A percentile compares a stretch with the other conserved stretches of the same genome.
phyloP scores from a whole-genome alignment of 2,113 vertebrate species.

The Brachyhypopomus gauderio region DNA sequence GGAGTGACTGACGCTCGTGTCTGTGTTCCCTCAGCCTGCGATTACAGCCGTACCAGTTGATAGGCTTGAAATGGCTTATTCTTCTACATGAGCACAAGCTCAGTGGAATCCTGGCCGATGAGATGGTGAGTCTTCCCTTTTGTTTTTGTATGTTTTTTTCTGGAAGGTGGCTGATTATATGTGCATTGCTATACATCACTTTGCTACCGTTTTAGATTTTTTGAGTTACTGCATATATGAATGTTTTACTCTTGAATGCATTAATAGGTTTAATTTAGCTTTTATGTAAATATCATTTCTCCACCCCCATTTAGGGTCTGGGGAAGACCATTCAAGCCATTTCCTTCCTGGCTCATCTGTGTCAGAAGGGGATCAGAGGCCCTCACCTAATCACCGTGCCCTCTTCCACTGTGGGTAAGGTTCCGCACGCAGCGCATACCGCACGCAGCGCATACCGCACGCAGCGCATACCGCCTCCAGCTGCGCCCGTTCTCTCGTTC shows the following conservation, averaged over 20 bases:
- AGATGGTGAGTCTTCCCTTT: conserved; percentile 84
- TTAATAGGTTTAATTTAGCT: too few relatives aligned
- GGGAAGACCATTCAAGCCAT: conserved; percentile 98
- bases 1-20: background rate
- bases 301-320: conserved; percentile 79
- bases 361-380: conserved; percentile 81
- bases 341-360: conserved; percentile 89
- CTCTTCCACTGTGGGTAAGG: conserved; percentile 92
- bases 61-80: conserved; percentile 94
- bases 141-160: background rate
- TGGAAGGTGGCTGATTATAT: too few relatives aligned
- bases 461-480: background rate
- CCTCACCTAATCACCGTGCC: conserved; percentile 94
- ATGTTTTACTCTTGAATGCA: too few relatives aligned
- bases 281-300: too few relatives aligned
- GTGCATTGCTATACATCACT: too few relatives aligned
- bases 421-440: background rate
- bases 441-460: background rate
- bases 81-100: conserved; percentile 89
- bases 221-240: too few relatives aligned
- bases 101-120: conserved; percentile 95
- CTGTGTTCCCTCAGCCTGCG: conserved; percentile 73
- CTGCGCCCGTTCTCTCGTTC: too few relatives aligned
- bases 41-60: conserved; percentile 93
- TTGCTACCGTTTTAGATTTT: too few relatives aligned